Base-by-base conservation (phyloP, 2,113 vertebrate species). In the Phoxinus phoxinus region DNA sequence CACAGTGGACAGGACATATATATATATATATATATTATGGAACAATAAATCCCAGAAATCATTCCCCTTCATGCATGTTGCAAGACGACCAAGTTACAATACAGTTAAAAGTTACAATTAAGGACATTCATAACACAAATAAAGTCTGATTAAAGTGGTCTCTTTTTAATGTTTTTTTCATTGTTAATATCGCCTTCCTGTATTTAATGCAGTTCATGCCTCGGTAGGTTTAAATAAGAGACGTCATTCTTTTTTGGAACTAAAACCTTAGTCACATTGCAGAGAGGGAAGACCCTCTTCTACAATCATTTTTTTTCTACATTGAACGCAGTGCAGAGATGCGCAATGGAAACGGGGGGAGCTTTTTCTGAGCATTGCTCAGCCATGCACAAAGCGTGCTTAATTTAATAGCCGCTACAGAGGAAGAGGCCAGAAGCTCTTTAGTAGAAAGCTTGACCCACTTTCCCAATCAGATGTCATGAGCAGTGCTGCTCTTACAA, bases 361-460 rank as follows among this genome's bases (percentile, higher is more conserved):
- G 61, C 6, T 78, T 78, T 65, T 56, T 93, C 93, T 94, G 94
- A 94, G 86, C 89, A 88, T 93, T 1, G 91, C 91, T 94, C 92
- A 85, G 90, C 87, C 92, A 92, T 95, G 96, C 96, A 78, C 96
- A 95, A 97, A 97, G 96, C 95, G 94, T 95, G 94, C 94, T 95
- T 97, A 97, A 98, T 97, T 95, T 96, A 97, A 96, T 95, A 94
- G 94, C 90, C 90, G 93, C 95, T 95, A 95, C 95, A 95, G 95
- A 95, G 94, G 95, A 95, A 92, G 92, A 94, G 94, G 96, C 95
- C 95, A 92, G 93, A 91, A 95, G 96, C 95, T 79, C 91, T 91
- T 95, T 95, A 95, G 94, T 89, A 88, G 90, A 93, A 93, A 94
- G 91, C 93, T 93, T 98, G 97, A 98, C 97, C 97, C 95, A 98